Evolutionary conservation across 2,113 vertebrate genomes (phyloP).

Genomic region (Psilopogon haemacephalus): DNA sequence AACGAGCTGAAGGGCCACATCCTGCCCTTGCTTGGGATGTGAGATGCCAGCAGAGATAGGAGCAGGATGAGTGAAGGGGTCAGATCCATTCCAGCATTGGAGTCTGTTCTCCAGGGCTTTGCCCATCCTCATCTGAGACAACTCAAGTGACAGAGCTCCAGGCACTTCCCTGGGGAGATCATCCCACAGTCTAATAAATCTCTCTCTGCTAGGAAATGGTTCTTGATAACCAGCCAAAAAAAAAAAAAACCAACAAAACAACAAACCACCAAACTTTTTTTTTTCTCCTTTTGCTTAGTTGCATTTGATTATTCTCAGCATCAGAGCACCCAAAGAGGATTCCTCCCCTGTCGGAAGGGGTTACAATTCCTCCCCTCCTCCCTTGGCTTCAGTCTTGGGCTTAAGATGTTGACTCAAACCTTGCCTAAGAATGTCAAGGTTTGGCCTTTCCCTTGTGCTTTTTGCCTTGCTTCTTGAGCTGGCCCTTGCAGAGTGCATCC

Average conservation of each 20-base stretch:
- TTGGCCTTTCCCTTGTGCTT: neutral
- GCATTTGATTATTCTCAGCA: slow-evolving; percentile 11
- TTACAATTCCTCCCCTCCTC: neutral
- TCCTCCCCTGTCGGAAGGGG: neutral
- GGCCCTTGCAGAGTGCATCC: neutral
- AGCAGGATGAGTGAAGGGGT: neutral
- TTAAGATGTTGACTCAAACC: neutral
- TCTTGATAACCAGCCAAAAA: slow-evolving; percentile 32
- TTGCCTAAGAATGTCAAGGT: neutral
- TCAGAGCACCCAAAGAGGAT: slow-evolving; percentile 9
- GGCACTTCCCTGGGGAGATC: slow-evolving; percentile 36
- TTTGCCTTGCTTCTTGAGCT: neutral
- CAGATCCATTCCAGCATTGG: neutral
- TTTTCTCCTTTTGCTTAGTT: slow-evolving; percentile 21
- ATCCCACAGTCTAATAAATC: slow-evolving; percentile 52
- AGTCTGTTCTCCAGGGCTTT: neutral
- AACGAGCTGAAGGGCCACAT: neutral
- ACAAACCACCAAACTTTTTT: too few species aligned
- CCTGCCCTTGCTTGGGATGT: neutral
- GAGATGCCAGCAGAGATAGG: neutral
- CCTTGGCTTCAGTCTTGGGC: neutral
- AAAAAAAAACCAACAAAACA: too few species aligned
- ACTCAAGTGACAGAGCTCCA: slow-evolving; percentile 19
- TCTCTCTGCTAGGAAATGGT: slow-evolving; percentile 44
- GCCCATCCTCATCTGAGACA: slow-evolving; percentile 18